Conservation (phyloP, 2,113 vertebrate species). For the Stictonetta naevosa region DNA sequence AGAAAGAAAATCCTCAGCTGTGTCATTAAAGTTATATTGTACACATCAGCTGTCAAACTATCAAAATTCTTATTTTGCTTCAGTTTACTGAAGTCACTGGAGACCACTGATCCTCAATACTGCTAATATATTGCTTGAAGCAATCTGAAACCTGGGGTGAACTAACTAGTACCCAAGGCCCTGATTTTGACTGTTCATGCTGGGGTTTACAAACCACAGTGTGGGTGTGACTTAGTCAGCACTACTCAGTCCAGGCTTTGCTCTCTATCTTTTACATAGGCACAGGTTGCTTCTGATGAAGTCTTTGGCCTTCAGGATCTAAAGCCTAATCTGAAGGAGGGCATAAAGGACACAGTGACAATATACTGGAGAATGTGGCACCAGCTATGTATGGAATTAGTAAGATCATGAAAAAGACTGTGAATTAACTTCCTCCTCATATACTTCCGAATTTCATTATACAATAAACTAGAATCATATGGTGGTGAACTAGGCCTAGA, state of each 20-base stretch:
- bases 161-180: neutral
- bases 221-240: neutral
- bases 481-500: neutral
- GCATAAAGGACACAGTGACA: neutral
- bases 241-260: neutral
- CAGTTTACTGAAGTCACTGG: neutral
- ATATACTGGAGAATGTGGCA: neutral
- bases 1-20: neutral
- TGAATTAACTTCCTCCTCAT: neutral
- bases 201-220: neutral
- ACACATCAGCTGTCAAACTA: neutral
- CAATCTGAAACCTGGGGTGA: neutral
- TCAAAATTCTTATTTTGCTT: neutral
- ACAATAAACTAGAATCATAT: neutral
- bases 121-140: neutral
- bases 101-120: neutral
- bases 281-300: neutral
- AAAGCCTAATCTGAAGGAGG: neutral
- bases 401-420: neutral
- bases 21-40: neutral
- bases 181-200: neutral
- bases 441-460: neutral
- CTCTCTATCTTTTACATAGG: neutral
- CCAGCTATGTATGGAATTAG: neutral
- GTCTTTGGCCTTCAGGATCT: neutral